Conservation (phyloP, 2,888 invertebrate genomes). For the Ectemnius lituratus region DNA sequence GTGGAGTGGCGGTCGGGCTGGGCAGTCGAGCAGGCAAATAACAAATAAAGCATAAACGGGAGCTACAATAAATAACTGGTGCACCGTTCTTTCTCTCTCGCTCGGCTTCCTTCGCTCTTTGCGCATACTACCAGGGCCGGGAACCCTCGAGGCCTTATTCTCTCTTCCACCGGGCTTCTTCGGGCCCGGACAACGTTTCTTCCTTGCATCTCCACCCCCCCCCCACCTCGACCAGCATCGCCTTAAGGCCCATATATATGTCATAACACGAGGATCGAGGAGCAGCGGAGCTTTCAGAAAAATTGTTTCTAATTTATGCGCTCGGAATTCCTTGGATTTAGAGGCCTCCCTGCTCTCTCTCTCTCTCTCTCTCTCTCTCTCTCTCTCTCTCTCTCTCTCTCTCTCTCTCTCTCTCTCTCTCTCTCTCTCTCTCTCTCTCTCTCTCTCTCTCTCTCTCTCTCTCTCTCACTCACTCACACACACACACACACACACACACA, state of each 20-base stretch:
- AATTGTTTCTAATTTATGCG: slow-evolving; percentile 45
- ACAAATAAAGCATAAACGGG: slow-evolving; percentile 72
- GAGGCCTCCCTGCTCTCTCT: slow-evolving; percentile 23
- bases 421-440: too few species aligned
- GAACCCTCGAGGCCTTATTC: slow-evolving; percentile 52
- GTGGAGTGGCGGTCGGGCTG: slow-evolving; percentile 42
- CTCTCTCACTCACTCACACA: too few species aligned
- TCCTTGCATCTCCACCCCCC: slow-evolving; percentile 23
- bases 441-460: too few species aligned
- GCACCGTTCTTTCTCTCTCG: slow-evolving; percentile 44
- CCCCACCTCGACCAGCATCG: slow-evolving; percentile 36
- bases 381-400: too few species aligned
- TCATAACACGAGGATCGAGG: slow-evolving; percentile 37
- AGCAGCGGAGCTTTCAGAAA: slow-evolving; percentile 36
- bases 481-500: too few species aligned
- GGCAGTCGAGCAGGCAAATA: slow-evolving; percentile 60
- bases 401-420: too few species aligned
- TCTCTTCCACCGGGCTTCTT: slow-evolving; percentile 17
- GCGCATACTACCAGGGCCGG: slow-evolving; percentile 39
- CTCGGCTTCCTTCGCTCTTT: slow-evolving; percentile 25
- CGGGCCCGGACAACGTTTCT: not conserved
- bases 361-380: not conserved
- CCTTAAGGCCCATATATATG: slow-evolving; percentile 47
- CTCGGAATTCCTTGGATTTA: slow-evolving; percentile 38
- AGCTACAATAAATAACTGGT: slow-evolving; percentile 72